Conservation (phyloP, 2,113 vertebrate species). For the Eurypyga helias region DNA sequence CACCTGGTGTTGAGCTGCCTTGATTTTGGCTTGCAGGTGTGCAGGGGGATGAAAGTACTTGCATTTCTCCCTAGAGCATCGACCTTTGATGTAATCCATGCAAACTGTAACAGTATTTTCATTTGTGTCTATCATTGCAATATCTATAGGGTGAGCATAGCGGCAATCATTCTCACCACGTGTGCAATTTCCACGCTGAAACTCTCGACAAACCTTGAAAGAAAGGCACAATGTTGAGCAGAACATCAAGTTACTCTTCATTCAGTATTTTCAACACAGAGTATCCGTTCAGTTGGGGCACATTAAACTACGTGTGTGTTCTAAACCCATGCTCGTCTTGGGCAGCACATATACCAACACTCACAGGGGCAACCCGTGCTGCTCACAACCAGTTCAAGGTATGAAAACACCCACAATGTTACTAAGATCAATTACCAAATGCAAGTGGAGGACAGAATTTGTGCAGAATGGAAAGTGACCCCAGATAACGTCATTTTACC, state of each 20-base stretch:
- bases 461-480: background rate
- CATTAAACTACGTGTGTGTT: background rate
- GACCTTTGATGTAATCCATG: conserved; percentile 99
- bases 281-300: background rate
- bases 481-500: background rate
- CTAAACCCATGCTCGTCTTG: background rate
- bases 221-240: conserved; percentile 46
- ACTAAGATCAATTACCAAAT: background rate
- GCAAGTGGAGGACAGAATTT: background rate
- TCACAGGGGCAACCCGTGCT: background rate
- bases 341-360: background rate
- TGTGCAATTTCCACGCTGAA: conserved; percentile 97
- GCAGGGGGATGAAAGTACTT: conserved; percentile 98
- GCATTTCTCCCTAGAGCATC: conserved; percentile 97
- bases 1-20: conserved; percentile 95
- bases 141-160: conserved; percentile 95
- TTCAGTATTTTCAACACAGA: background rate
- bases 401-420: rapidly evolving
- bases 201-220: conserved; percentile 95
- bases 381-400: background rate
- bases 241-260: background rate
- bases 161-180: conserved; percentile 97
- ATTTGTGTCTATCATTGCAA: conserved; percentile 95
- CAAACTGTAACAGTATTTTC: conserved; percentile 98
- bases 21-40: conserved; percentile 98